A percentile compares a stretch with the other conserved stretches of the same genome.
These are phyloP conservation scores for Salminus brasiliensis DNA, from an alignment of 2,113 vertebrate species.

Conservation along the genomic window DNA sequence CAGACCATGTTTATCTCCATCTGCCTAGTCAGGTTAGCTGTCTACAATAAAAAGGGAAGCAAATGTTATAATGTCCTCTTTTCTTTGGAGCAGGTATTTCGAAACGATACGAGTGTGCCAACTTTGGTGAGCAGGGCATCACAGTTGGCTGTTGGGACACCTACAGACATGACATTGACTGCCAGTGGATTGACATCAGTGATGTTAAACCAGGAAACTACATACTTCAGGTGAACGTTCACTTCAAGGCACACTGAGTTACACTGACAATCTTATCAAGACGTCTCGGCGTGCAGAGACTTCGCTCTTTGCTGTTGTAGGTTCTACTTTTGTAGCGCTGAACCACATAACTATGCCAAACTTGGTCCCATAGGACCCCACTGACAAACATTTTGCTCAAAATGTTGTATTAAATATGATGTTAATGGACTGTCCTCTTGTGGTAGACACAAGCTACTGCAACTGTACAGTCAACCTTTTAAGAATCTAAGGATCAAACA, in stretches of 20 bases:
- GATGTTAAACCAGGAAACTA: slow-evolving; percentile 95
- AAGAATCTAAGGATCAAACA: background rate
- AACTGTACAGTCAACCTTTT: too few relatives aligned
- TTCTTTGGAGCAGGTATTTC: slow-evolving; percentile 77
- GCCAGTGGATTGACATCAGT: slow-evolving; percentile 97
- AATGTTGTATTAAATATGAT: background rate
- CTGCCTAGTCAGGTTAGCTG: too few relatives aligned
- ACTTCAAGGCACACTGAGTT: background rate
- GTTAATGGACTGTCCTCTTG: background rate
- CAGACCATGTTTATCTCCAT: too few relatives aligned
- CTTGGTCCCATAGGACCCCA: slow-evolving; percentile 44
- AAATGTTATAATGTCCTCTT: background rate
- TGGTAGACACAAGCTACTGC: too few relatives aligned
- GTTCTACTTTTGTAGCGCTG: background rate
- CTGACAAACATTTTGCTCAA: background rate
- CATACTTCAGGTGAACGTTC: slow-evolving; percentile 87
- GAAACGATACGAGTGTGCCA: slow-evolving; percentile 97
- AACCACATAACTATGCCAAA: background rate
- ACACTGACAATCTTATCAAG: background rate
- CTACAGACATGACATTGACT: slow-evolving; percentile 97
- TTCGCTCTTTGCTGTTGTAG: background rate
- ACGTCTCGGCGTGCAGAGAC: too few relatives aligned
- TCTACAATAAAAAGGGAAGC: too few relatives aligned
- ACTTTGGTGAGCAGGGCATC: slow-evolving; percentile 98
- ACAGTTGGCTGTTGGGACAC: slow-evolving; percentile 97